Base-by-base conservation (phyloP, 2,113 vertebrate genomes). In the Toxotes chatareus region DNA sequence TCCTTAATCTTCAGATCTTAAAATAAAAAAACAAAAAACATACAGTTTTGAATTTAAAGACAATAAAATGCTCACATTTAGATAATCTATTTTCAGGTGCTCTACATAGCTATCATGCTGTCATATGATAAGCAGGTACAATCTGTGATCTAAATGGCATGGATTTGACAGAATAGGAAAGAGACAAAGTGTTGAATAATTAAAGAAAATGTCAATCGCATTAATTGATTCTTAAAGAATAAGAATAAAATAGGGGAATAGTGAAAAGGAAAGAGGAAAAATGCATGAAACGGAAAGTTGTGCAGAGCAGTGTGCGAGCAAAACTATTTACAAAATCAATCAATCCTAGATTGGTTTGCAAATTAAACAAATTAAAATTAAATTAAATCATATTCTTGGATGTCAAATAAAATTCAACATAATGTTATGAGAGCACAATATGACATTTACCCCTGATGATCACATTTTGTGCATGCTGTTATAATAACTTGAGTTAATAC, bases 391-490 rank as follows among this genome's bases (percentile, higher is more conserved):
- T 36, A 19, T 31, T 36, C 60, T 55, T 44, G 23, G 13, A 1
- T 27, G 27, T 27, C 27, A 27, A 27, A 27, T 27, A 44, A 12
- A 44, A 44, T 44, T 19, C 19, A 9, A 67, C 19, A 51, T 51
- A 23, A 32, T 27, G 34, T 42, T 32, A 53, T 21, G 55, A 78
- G 19, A 56, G 44, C 4, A 4, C 21, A 34, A 13, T 42, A 42
- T 75, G 27, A 55, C 57, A 64, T 82, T 71, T 63, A 63, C 1
- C n/a, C 7, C 59, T 31, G 14, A 55, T 53, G 55, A 55, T 47
- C 17, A 57, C 16, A 75, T 4, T 4, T 1, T 21, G 11, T 59
- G 27, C 47, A 21, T 36, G 7, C 23, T 64, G 63, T 63, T 68
- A 16, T 46, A 74, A 42, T 55, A 73, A 40, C 53, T 60, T 12